A percentile compares a stretch with the other conserved stretches of the same genome.
phyloP scores from a whole-genome alignment of 2,888 invertebrate species.

The Chymomyza fuscimana region DNA sequence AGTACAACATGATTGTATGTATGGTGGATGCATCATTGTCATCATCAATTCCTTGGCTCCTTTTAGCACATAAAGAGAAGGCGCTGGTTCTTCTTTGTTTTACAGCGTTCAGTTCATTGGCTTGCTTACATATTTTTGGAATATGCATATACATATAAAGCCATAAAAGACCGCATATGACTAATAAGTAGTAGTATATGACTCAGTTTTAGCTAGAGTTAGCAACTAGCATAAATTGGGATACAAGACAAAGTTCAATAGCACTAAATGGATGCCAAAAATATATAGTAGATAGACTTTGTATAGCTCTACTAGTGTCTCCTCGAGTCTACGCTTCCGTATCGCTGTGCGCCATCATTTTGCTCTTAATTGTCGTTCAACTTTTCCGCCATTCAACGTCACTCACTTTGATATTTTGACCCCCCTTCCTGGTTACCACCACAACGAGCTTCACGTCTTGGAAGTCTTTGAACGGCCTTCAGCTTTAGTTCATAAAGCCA shows the following conservation, averaged over 20 bases:
- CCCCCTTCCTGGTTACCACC: neutral
- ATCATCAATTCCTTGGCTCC: conserved; percentile 15
- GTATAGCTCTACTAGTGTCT: conserved; percentile 15
- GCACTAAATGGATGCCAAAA: neutral
- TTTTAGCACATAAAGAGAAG: neutral
- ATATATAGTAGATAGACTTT: no score
- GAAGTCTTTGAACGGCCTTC: conserved; percentile 48
- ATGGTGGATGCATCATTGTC: conserved; percentile 23
- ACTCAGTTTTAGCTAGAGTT: conserved; percentile 47
- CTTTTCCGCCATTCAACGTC: conserved; percentile 23
- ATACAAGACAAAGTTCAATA: conserved; percentile 30
- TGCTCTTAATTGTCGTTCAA: conserved; percentile 12
- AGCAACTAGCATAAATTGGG: conserved; percentile 54
- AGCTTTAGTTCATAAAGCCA: conserved; percentile 14
- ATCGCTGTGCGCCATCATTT: conserved; percentile 22
- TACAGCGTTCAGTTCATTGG: conserved; percentile 36
- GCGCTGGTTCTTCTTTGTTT: conserved; percentile 8
- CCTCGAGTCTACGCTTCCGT: conserved; percentile 43
- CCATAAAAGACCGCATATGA: neutral
- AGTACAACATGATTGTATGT: neutral
- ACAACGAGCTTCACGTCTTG: neutral
- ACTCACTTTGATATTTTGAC: conserved; percentile 14
- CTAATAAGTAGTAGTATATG: neutral
- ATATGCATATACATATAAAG: conserved; percentile 1
- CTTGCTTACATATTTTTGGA: conserved; percentile 6